Conservation (phyloP, 1,140 invertebrate species). For the Drosophila miranda region DNA sequence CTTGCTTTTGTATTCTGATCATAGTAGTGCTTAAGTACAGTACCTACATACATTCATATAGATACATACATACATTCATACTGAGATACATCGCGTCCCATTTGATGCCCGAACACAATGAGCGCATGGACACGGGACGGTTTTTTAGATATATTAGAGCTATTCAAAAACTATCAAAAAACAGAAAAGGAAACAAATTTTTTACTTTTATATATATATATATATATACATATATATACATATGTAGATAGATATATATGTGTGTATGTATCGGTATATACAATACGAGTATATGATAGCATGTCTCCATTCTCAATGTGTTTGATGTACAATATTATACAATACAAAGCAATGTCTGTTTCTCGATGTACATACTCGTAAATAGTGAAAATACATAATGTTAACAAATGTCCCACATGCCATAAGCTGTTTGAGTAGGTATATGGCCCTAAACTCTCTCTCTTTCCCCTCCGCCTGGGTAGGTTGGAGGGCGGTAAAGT, state of each 20-base stretch:
- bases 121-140: constrained; percentile 26
- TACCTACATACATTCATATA: constrained; percentile 44
- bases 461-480: no score
- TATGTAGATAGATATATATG: constrained; percentile 27
- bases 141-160: constrained; percentile 46
- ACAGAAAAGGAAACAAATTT: constrained; percentile 39
- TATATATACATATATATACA: constrained; percentile 35
- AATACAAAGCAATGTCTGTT: constrained; percentile 37
- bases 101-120: constrained; percentile 19
- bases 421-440: constrained; percentile 13
- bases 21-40: constrained; percentile 65
- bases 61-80: constrained; percentile 28
- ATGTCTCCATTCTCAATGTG: constrained; percentile 19
- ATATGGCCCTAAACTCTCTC: constrained; percentile 21
- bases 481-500: neutral
- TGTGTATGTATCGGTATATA: constrained; percentile 5
- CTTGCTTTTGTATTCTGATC: constrained; percentile 49
- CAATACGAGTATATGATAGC: neutral
- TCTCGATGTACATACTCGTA: constrained; percentile 24
- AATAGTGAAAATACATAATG: constrained; percentile 14
- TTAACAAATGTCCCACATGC: constrained; percentile 36
- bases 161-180: constrained; percentile 15
- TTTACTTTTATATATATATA: constrained; percentile 72
- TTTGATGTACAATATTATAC: constrained; percentile 22
- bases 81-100: constrained; percentile 7